phyloP scores from a whole-genome alignment of 2,113 vertebrate species.

The Pygoscelis antarcticus region DNA sequence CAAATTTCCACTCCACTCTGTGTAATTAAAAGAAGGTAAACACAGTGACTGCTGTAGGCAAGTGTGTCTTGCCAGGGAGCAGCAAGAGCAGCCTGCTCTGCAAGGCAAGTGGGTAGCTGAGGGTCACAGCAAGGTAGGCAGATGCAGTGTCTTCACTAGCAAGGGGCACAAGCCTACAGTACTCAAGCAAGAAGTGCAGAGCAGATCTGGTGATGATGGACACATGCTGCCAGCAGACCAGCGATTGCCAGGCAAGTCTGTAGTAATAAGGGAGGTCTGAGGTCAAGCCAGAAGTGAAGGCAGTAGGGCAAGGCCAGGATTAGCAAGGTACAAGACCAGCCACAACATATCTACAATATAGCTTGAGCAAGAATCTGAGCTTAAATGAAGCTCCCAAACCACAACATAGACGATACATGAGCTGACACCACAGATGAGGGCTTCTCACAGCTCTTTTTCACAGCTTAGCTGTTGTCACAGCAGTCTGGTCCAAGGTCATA shows the following conservation, averaged over 20 bases:
- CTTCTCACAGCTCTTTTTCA: neutral
- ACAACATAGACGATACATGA: neutral
- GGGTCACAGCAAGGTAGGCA: neutral
- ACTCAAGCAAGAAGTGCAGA: neutral
- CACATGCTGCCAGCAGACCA: neutral
- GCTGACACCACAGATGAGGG: accelerated
- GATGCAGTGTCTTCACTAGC: neutral
- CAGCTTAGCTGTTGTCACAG: neutral
- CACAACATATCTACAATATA: neutral
- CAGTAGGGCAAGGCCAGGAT: neutral
- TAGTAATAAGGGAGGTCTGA: neutral
- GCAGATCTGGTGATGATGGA: neutral
- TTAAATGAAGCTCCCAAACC: neutral
- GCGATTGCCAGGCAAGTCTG: neutral
- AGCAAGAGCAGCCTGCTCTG: neutral
- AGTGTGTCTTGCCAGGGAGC: neutral
- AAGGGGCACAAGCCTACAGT: neutral
- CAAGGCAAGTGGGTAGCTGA: neutral
- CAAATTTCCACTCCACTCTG: neutral
- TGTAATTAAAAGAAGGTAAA: neutral
- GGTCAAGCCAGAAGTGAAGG: neutral
- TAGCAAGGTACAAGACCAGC: neutral
- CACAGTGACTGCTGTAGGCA: neutral
- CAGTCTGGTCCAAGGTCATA: neutral
- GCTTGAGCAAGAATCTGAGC: neutral